Evolutionary conservation across 2,888 invertebrate species (phyloP), one percentile per base, ranked within the genome.

Genomic region (Cheilosia vernalis): DNA sequence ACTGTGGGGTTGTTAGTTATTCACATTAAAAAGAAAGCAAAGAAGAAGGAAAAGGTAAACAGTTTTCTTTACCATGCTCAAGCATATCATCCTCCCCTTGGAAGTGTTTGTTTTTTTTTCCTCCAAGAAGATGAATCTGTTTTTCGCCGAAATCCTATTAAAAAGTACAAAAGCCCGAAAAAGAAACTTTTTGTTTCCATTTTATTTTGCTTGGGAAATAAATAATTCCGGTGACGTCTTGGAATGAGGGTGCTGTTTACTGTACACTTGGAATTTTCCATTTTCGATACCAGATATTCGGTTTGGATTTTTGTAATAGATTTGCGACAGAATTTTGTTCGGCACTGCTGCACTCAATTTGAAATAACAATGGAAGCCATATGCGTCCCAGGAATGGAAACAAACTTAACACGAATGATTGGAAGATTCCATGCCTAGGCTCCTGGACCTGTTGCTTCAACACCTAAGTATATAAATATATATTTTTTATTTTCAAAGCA

Each of bases 81-180:
- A 63, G 58, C 58, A 63, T 3, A 24, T 77, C 81, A 64, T 63
- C 47, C 61, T 49, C 33, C 19, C 49, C 10, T 13, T 37, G 58
- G 33, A 2, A 5, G 40, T 69, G 27, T 64, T 51, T 42, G 24
- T 40, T 55, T 27, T 64, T 21, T 70, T 58, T 17, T 42, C 51
- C 61, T 0, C 0, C 17, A 37, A 64, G 55, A 70, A 64, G 79
- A 83, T 73, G 72, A 74, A 79, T 83, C 58, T 74, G 24, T 61
- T 73, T 78, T 83, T 49, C 17, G 13, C 33, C 33, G 19, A 83
- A 79, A 58, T 73, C 67, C 83, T 63, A 83, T 83, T 83, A 83
- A 83, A 83, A 83, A 78, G 66, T 67, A 78, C 61, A 78, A 67
- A 51, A 63, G 55, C 47, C 47, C 24, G 17, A 61, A 72, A 61